A percentile compares a stretch with the other conserved stretches of the same genome.
Conservation (phyloP, 2,113 vertebrate species). For the Thalassarche chlororhynchos region DNA sequence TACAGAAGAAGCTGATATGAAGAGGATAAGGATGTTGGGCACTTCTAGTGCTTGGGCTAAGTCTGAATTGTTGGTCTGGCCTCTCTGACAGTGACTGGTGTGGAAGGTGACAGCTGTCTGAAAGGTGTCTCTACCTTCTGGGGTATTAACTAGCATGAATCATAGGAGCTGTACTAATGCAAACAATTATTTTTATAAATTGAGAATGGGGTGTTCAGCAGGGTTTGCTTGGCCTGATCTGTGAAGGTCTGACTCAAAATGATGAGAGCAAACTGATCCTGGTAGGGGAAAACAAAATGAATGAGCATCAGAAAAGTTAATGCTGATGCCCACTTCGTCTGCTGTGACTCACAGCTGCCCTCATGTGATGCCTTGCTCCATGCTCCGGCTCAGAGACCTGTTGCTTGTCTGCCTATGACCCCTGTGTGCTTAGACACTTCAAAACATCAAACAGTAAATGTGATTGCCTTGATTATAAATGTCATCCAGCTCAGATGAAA, state of each 20-base stretch:
- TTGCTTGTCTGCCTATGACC: neutral
- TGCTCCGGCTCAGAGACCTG: neutral
- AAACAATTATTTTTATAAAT: neutral
- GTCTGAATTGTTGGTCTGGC: neutral
- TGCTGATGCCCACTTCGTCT: neutral
- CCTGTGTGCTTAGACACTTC: neutral
- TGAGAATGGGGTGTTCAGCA: neutral
- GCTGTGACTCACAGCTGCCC: neutral
- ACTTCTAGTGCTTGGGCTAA: neutral
- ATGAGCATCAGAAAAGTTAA: neutral
- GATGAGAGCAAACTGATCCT: neutral
- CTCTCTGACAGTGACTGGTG: neutral
- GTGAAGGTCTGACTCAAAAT: neutral
- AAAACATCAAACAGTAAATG: constrained; percentile 7
- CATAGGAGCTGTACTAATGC: neutral
- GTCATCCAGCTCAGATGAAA: neutral
- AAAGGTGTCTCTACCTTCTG: neutral
- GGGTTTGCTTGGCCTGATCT: neutral
- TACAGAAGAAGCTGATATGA: neutral
- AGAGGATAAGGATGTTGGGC: neutral
- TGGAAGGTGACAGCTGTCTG: neutral
- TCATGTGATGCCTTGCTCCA: neutral
- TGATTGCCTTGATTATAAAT: constrained; percentile 33
- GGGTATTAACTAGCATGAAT: neutral
- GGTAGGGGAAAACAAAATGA: neutral